Evolutionary conservation across 1,140 invertebrate species (phyloP).

Genomic region (Doryteuthis pealeii): DNA sequence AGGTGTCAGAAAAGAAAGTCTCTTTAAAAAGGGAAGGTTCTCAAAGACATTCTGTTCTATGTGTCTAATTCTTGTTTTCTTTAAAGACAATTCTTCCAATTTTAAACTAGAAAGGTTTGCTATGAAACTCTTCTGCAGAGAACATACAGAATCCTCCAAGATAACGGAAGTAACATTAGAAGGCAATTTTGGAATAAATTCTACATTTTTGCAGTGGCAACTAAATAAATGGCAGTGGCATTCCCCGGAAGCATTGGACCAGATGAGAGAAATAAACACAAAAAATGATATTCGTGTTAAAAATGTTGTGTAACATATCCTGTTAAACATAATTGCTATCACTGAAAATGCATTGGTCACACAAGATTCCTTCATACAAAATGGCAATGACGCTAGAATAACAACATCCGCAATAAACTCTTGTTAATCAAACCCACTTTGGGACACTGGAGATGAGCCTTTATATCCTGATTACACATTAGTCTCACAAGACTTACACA

Average conservation of each 20-base stretch:
- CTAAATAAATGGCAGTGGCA: neutral
- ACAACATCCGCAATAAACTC: too few relatives aligned
- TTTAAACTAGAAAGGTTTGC: neutral
- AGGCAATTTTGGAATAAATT: neutral
- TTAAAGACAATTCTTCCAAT: neutral
- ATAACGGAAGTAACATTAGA: neutral
- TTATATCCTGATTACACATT: too few relatives aligned
- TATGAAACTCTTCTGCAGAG: neutral
- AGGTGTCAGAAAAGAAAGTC: neutral
- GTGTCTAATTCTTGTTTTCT: neutral
- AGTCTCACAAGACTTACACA: too few relatives aligned
- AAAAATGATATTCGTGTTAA: too few relatives aligned
- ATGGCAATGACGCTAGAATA: too few relatives aligned
- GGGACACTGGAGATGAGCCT: too few relatives aligned
- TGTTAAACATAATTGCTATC: too few relatives aligned
- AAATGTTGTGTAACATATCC: too few relatives aligned
- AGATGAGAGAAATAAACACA: too few relatives aligned
- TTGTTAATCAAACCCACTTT: too few relatives aligned
- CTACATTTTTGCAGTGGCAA: neutral
- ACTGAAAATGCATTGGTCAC: too few relatives aligned
- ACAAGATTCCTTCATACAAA: too few relatives aligned
- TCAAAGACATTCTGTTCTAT: neutral
- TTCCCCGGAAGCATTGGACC: neutral
- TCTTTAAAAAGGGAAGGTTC: neutral
- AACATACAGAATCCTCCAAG: neutral